A percentile compares a stretch with the other conserved stretches of the same genome.
Evolutionary conservation across 2,797 vertebrate species (phyloP).

Genomic region (Poeciliopsis turneri): DNA sequence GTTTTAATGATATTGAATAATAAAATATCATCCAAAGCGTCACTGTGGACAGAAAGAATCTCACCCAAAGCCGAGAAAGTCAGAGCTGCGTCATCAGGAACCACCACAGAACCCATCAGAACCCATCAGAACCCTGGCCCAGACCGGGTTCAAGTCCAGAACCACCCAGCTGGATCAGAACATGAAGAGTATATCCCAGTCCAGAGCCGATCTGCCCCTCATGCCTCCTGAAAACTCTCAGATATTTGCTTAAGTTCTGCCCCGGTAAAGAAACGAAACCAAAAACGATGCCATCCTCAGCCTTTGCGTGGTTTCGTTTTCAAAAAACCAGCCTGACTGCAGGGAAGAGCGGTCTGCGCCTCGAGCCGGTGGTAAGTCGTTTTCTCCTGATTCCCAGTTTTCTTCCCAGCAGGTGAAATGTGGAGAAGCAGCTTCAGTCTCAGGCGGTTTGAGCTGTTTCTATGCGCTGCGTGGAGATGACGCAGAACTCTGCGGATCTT

Average conservation of each 20-base stretch:
- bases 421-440: background rate
- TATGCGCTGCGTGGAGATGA: background rate
- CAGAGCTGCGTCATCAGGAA: background rate
- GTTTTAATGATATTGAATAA: background rate
- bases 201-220: background rate
- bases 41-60: background rate
- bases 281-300: conserved; percentile 10
- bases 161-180: background rate
- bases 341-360: conserved; percentile 13
- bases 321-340: background rate
- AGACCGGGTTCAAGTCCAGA: background rate
- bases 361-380: conserved; percentile 44
- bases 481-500: background rate
- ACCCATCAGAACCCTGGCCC: background rate
- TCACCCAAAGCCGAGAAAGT: background rate
- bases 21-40: background rate
- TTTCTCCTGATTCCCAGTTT: background rate
- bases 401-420: background rate
- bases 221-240: background rate
- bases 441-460: background rate
- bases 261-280: conserved; percentile 44
- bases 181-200: background rate
- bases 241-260: no score
- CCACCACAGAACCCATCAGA: background rate
- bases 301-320: conserved; percentile 40